Percentiles rank a stretch among this genome's conserved stretches.
Conservation (phyloP, 2,113 vertebrate species). For the Megaptera novaeangliae region DNA sequence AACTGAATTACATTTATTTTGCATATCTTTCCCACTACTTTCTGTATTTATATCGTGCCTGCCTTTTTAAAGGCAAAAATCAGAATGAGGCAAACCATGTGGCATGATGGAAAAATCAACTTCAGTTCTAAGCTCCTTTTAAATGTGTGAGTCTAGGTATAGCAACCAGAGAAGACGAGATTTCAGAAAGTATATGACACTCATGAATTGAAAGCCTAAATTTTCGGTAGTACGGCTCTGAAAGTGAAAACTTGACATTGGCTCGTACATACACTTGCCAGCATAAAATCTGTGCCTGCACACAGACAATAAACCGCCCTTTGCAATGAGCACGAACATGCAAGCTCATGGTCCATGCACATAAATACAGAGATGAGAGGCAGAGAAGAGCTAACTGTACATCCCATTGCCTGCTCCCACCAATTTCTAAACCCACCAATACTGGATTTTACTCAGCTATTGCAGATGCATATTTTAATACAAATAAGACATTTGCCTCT, state of each 20-base stretch:
- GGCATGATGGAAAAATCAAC: neutral
- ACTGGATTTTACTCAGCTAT: neutral
- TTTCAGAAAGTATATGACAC: neutral
- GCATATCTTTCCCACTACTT: neutral
- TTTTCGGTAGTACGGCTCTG: neutral
- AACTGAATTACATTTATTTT: constrained; percentile 23
- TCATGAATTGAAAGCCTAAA: neutral
- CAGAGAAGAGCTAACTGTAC: neutral
- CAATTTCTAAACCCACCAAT: neutral
- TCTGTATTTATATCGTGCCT: neutral
- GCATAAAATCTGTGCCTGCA: neutral
- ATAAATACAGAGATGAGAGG: neutral
- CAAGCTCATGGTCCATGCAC: accelerated
- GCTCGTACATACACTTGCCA: neutral
- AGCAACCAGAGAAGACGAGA: neutral
- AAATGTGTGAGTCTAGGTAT: constrained; percentile 5
- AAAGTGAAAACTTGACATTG: neutral
- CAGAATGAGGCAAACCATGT: neutral
- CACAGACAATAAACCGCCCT: neutral
- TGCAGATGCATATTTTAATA: constrained; percentile 38
- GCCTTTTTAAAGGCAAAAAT: constrained; percentile 28
- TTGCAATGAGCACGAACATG: neutral
- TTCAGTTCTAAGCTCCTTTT: neutral
- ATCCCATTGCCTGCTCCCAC: neutral
- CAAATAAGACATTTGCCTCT: constrained; percentile 25